Evolutionary conservation across 2,888 invertebrate genomes (phyloP), one percentile per base, ranked within the genome.

Genomic region (Spodoptera picta): DNA sequence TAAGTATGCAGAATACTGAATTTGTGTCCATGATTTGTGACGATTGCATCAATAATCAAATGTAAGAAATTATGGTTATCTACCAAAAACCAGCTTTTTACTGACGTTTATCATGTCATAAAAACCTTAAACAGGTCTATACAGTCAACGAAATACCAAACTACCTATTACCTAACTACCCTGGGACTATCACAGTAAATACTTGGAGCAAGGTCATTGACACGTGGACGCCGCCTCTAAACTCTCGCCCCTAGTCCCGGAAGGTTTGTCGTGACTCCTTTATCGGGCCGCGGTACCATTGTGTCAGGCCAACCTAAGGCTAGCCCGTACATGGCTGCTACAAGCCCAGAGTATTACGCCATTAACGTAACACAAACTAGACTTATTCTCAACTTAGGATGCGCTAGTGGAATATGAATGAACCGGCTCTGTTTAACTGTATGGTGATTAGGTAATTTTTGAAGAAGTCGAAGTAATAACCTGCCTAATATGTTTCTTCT

Each of bases 211-310:
- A 61, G 79, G 69, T 79, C 79, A 71, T 67, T 75, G 79, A 67
- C 79, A 75, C 79, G 62, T 63, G 52, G 55, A 36, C 49, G 60
- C 56, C 51, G 69, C 59, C 51, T 71, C 71, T 73, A 76, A 76
- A 77, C 71, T 75, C 79, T 73, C 69, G 80, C 80, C 80, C 75
- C 43, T 48, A 67, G 76, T 73, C 76, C 86, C 88, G 88, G 88
- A 87, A 89, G 82, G 82, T 74, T 65, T 66, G 81, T 87, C 88
- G 89, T 89, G 90, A 87, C 87, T 85, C 82, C 87, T 86, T 83
- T 86, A 87, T 82, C 82, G 77, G 75, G 64, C 55, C 74, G 65
- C 72, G 73, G 77, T 72, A 75, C 77, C 77, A 83, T 83, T 86
- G 82, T 85, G 81, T 85, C 82, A 79, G 79, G 80, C 76, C 69